Evolutionary conservation across 2,888 invertebrate species (phyloP).

Genomic region (Pteria penguin): DNA sequence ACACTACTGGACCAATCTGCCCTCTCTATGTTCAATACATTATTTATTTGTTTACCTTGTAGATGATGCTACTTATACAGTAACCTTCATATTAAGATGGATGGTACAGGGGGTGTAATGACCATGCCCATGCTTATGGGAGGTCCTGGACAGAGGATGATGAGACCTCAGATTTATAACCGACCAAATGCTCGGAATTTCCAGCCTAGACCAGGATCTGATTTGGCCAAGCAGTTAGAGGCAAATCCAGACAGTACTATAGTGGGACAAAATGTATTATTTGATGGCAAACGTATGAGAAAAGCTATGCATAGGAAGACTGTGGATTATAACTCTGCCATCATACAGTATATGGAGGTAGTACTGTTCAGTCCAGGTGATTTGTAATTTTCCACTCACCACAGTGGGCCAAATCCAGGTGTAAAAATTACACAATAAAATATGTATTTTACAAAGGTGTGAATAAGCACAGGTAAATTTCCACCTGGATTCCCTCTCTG

Average conservation of each 20-base stretch:
- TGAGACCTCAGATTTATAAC: background rate
- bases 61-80: too few species aligned
- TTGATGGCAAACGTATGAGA: slow-evolving; percentile 94
- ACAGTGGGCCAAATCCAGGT: too few species aligned
- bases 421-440: too few species aligned
- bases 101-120: background rate
- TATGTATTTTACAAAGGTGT: too few species aligned
- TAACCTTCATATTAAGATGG: too few species aligned
- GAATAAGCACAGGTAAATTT: too few species aligned
- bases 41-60: too few species aligned
- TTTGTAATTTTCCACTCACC: too few species aligned
- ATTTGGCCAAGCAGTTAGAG: background rate
- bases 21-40: too few species aligned
- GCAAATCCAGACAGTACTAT: background rate
- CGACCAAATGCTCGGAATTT: background rate
- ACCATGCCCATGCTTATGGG: background rate
- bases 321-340: slow-evolving; percentile 97
- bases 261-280: slow-evolving; percentile 50
- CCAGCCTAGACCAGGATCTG: background rate
- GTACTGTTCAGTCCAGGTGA: too few species aligned
- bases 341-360: slow-evolving; percentile 94
- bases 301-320: slow-evolving; percentile 99
- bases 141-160: background rate
- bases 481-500: too few species aligned
- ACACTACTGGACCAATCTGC: too few species aligned